A percentile compares a stretch with the other conserved stretches of the same genome.
phyloP scores from a whole-genome alignment of 2,888 invertebrate species.

The Theretra japonica region DNA sequence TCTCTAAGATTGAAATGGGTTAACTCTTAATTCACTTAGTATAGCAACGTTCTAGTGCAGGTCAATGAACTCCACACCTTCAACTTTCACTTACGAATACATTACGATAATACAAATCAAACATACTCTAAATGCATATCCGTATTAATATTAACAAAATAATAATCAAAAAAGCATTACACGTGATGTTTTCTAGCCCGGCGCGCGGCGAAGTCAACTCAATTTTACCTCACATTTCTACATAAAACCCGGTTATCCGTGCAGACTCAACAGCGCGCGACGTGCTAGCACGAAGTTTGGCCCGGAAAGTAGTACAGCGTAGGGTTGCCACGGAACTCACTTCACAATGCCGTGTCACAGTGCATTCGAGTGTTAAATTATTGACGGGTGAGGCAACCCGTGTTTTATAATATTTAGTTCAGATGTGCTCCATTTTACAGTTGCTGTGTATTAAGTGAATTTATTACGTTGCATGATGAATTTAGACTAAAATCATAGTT shows the following conservation, averaged over 20 bases:
- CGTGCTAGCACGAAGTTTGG: slow-evolving; percentile 20
- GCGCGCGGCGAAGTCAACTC: slow-evolving; percentile 19
- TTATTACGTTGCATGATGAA: too few species aligned
- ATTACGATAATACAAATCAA: background rate
- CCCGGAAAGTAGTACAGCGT: slow-evolving; percentile 7
- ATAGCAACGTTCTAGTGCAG: too few species aligned
- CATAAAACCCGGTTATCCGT: slow-evolving; percentile 27
- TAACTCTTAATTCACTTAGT: too few species aligned
- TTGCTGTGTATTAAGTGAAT: background rate
- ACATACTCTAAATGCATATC: background rate
- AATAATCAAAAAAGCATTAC: slow-evolving; percentile 9
- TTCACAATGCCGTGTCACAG: background rate
- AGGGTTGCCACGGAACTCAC: slow-evolving; percentile 12
- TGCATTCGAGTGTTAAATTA: slow-evolving; percentile 18
- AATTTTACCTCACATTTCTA: slow-evolving; percentile 19
- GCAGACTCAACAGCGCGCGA: slow-evolving; percentile 25
- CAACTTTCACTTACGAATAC: background rate
- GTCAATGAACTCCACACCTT: background rate
- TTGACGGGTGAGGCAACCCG: background rate
- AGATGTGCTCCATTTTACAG: background rate
- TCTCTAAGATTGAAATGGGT: too few species aligned
- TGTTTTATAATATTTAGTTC: background rate
- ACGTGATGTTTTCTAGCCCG: slow-evolving; percentile 16
- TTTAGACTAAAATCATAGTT: too few species aligned
- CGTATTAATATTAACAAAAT: background rate